Conservation (phyloP, 2,888 invertebrate species). For the Leptopilina syphax region DNA sequence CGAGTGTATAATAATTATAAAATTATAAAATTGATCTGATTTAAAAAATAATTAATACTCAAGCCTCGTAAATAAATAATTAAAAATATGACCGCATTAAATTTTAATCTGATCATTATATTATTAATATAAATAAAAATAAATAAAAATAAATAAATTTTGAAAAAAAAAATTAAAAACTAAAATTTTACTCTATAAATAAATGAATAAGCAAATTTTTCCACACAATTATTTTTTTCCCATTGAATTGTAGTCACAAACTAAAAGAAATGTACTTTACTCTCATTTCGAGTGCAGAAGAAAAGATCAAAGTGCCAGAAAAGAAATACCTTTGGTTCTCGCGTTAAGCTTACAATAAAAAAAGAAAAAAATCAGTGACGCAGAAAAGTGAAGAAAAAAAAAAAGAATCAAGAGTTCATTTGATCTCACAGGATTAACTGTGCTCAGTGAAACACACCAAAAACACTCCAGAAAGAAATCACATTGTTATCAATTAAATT, state of each 20-base stretch:
- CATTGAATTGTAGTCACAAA: not conserved
- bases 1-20: too few relatives aligned
- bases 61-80: too few relatives aligned
- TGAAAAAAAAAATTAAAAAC: too few relatives aligned
- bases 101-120: too few relatives aligned
- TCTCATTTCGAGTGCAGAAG: not conserved
- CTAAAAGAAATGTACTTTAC: not conserved
- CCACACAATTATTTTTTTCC: not conserved
- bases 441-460: not conserved
- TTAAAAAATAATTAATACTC: too few relatives aligned
- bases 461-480: not conserved
- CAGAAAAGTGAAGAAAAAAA: slow-evolving; percentile 6
- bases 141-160: too few relatives aligned
- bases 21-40: too few relatives aligned
- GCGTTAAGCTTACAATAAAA: slow-evolving; percentile 17
- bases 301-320: not conserved
- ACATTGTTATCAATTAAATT: slow-evolving; percentile 41
- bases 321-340: slow-evolving; percentile 3
- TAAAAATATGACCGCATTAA: too few relatives aligned
- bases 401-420: slow-evolving; percentile 1
- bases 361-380: slow-evolving; percentile 5
- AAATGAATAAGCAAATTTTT: not conserved
- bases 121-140: not conserved
- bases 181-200: not conserved
- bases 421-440: slow-evolving; percentile 23